Base-by-base conservation (phyloP, 1,140 invertebrate species). In the Caenorhabditis latens region DNA sequence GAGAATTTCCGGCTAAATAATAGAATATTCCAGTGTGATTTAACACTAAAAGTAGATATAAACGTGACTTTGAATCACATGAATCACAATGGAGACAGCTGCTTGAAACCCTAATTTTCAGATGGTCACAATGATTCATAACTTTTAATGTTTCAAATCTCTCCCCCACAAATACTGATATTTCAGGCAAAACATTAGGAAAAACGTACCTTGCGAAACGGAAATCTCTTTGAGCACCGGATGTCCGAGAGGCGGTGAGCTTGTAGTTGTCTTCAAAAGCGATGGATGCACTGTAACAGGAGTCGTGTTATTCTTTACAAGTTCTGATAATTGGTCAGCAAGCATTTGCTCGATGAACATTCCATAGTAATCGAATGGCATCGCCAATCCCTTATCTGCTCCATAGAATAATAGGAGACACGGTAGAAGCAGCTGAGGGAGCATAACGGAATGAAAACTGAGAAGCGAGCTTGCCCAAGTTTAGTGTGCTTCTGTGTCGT, bases 361-460 rank as follows among this genome's bases (percentile, higher is more conserved):
- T 57, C 84, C 84, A 24, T 85, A 85, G 32, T 85, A 85, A 43
- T 85, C 84, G 55, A 58, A 84, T 61, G 82, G 82, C 53, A 63
- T 58, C 8, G 82, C 11, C 32, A 58, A 42, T 46, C 11, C 65
- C 16, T 7, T 19, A 19, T 5, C 2, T 7, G 16, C 24, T 24
- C 48, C 46, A 57, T 63, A 63, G 14, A 57, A 42, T 11, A 85
- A 16, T 11, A 71, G 58, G 21, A 85, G 46, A 40, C 19, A 65
- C 42, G 42, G 57, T 53, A 84, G 21, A 65, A 50, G 8, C 46
- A 50, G 8, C 46, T 19, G 71, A 19, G 11, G 50, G 57, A 63
- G n/a, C 57, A 63, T 40, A 84, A 46, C 42, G 42, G 16, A 50
- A 32, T 46, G 61, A 43, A 42, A 43, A n/a, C 16, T 14, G 43